Evolutionary conservation across 2,797 vertebrate genomes (phyloP), one percentile per base, ranked within the genome.

Genomic region (Philypnodon macrostomus): DNA sequence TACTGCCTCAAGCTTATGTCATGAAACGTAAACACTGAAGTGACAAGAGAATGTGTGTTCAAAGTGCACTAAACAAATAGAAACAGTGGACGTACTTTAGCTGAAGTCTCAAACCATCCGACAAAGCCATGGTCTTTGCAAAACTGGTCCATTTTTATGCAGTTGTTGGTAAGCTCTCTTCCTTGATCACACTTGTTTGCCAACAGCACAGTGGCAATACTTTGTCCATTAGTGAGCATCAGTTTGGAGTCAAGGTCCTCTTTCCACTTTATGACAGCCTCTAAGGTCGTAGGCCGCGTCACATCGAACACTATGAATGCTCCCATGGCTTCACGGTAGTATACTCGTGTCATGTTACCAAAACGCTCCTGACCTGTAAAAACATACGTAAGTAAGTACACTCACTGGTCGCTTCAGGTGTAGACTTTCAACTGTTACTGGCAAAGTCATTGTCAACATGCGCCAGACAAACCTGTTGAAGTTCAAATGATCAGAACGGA

Each of bases 281-380:
- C 96, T 50, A 98, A 98, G 0, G 96, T 96, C 0, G 95, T 89
- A 8, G 94, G 92, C 63, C 95, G 91, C 2, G 94, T 95, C 60
- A 97, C 91, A 16, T 99, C 97, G 2, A 95, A 99, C 75, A 98
- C 95, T 33, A 99, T 95, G 79, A 99, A 92, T 0, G 94, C 97
- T 27, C 97, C 97, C 90, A 97, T 92, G 52, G 97, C 97, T 81
- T 99, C 97, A 49, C 95, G 90, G 84, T 99, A 99, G 83, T 99
- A 99, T 30, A 98, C 97, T 1, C 97, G 88, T 0, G 96, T 99
- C 97, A 99, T 99, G 86, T 99, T 99, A 69, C 97, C 97, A 75
- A 99, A 99, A 44, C 97, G 92, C 65, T 99, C 97, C 80, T 99
- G 97, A 73, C 97, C 97, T 99, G 82, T 1, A 38, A 36, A n/a